Conservation (phyloP, 2,888 invertebrate species). For the Pristionchus fissidentatus region DNA sequence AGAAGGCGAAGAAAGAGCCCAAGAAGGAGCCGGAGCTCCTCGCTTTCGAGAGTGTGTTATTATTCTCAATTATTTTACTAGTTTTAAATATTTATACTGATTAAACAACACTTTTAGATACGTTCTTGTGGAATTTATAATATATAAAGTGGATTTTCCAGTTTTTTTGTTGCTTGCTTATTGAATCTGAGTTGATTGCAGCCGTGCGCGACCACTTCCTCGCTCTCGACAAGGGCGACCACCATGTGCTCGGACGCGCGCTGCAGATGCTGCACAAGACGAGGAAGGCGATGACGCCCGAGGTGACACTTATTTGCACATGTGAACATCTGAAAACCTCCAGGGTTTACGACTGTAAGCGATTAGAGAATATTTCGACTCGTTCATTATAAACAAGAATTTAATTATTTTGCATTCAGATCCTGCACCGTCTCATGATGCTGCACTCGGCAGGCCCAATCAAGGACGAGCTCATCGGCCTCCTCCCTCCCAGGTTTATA, state of each 20-base stretch:
- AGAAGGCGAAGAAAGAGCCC: slow-evolving; percentile 39
- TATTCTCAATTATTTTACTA: neutral
- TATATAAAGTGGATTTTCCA: neutral
- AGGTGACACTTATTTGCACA: slow-evolving; percentile 42
- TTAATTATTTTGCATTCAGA: neutral
- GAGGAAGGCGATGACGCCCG: slow-evolving; percentile 64
- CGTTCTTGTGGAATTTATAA: neutral
- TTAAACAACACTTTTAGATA: neutral
- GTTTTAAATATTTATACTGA: slow-evolving; percentile 3
- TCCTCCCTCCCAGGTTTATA: slow-evolving; percentile 37
- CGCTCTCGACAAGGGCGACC: slow-evolving; percentile 68
- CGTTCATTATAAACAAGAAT: no score
- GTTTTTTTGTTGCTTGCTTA: slow-evolving; percentile 2
- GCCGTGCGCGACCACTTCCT: slow-evolving; percentile 59
- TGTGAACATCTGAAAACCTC: neutral
- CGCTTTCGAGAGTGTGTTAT: slow-evolving; percentile 49
- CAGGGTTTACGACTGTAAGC: neutral
- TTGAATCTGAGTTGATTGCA: slow-evolving; percentile 49
- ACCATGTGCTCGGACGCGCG: slow-evolving; percentile 65
- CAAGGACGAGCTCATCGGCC: slow-evolving; percentile 40
- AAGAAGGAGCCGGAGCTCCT: slow-evolving; percentile 48
- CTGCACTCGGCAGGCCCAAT: slow-evolving; percentile 35
- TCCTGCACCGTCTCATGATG: slow-evolving; percentile 46
- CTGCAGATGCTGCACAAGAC: slow-evolving; percentile 68
- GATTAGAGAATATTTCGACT: no score